Conservation (phyloP, 2,888 invertebrate species). For the Altica lythri region DNA sequence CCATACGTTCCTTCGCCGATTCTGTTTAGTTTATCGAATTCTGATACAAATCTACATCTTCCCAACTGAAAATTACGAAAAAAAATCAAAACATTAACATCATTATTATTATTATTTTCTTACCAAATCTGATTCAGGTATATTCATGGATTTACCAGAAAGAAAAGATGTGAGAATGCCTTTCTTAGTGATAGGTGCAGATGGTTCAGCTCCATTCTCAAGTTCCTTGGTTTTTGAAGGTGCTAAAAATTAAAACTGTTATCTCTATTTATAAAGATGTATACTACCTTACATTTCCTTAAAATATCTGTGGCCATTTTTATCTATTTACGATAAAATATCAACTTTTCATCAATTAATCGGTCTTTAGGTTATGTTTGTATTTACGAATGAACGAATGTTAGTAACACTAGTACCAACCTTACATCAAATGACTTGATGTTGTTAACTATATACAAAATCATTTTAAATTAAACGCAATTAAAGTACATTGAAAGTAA, state of each 20-base stretch:
- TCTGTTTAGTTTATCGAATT: conserved; percentile 95
- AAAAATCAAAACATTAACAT: conserved; percentile 12
- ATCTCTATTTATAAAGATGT: not conserved
- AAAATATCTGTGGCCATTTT: conserved; percentile 43
- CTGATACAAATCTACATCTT: conserved; percentile 89
- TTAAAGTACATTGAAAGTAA: too few species aligned
- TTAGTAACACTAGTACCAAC: too few species aligned
- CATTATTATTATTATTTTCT: conserved; percentile 48
- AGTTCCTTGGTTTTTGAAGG: conserved; percentile 42
- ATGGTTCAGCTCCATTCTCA: conserved; percentile 68
- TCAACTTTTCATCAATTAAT: too few species aligned
- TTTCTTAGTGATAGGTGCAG: conserved; percentile 78
- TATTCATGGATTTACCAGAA: conserved; percentile 81
- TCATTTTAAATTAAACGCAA: too few species aligned
- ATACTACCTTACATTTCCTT: conserved; percentile 41
- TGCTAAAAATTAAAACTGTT: conserved; percentile 29
- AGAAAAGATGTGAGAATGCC: conserved; percentile 82
- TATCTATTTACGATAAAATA: too few species aligned
- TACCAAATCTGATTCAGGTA: conserved; percentile 85
- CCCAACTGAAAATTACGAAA: conserved; percentile 68
- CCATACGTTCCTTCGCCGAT: conserved; percentile 99
- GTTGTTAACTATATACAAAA: too few species aligned
- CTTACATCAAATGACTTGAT: too few species aligned
- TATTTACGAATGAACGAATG: too few species aligned
- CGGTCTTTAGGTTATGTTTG: too few species aligned